Conservation (phyloP, 2,113 vertebrate species). For the Nycticorax nycticorax region DNA sequence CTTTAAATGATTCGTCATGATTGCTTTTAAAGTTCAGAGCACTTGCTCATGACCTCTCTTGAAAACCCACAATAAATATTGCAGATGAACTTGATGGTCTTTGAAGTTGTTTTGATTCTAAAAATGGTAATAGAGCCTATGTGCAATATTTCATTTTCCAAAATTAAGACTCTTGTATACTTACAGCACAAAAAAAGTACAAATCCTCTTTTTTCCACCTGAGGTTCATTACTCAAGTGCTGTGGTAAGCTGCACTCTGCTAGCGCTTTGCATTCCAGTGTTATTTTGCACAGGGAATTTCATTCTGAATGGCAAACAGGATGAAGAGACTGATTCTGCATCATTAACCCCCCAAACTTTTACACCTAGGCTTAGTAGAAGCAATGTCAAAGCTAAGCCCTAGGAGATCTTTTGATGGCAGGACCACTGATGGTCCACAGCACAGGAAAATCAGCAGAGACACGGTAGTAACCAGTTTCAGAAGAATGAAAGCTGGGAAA, state of each 20-base stretch:
- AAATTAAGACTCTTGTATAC: background rate
- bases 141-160: background rate
- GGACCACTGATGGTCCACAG: background rate
- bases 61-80: conserved; percentile 26
- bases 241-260: background rate
- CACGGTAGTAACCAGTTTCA: background rate
- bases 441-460: background rate
- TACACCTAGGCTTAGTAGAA: background rate
- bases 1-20: conserved; percentile 21
- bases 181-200: background rate
- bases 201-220: background rate
- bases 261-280: background rate
- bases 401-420: background rate
- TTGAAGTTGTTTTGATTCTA: conserved; percentile 42
- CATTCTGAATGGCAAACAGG: background rate
- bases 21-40: conserved; percentile 43
- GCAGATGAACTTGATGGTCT: background rate
- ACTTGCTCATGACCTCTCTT: conserved; percentile 23
- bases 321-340: background rate
- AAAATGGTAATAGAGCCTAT: background rate
- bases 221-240: background rate
- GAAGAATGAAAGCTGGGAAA: background rate
- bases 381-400: background rate
- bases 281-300: background rate
- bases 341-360: background rate